These are phyloP conservation scores for Drosophila pectinifera DNA, from an alignment of 1,140 invertebrate genomes.

Conservation along the genomic window DNA sequence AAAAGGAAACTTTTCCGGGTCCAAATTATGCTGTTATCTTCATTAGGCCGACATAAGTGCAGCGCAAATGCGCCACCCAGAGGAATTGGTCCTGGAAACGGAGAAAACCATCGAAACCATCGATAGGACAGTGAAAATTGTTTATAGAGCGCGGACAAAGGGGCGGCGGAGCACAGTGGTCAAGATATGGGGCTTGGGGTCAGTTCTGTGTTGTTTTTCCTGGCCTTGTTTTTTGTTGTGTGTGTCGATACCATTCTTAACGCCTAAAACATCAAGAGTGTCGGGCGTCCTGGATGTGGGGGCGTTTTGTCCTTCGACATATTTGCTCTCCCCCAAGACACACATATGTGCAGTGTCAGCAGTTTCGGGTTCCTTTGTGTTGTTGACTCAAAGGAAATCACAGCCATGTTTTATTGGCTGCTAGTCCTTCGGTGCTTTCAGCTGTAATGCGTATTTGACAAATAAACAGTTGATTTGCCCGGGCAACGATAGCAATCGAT, in stretches of 20 bases:
- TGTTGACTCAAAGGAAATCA: conserved; percentile 77
- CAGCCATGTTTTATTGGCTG: conserved; percentile 70
- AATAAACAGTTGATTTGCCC: conserved; percentile 82
- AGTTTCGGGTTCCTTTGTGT: conserved; percentile 35
- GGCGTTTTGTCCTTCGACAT: conserved; percentile 56
- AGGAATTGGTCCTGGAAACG: conserved; percentile 56
- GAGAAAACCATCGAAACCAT: conserved; percentile 24
- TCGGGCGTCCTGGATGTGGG: conserved; percentile 58
- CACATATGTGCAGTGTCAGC: conserved; percentile 80
- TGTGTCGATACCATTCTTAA: conserved; percentile 44
- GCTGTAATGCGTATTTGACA: conserved; percentile 82
- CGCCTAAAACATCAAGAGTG: conserved; percentile 79
- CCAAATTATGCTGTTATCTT: conserved; percentile 84
- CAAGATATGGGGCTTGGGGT: conserved; percentile 64
- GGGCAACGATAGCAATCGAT: conserved; percentile 73
- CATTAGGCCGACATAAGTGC: conserved; percentile 83
- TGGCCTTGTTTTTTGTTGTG: conserved; percentile 31
- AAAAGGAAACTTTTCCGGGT: conserved; percentile 51
- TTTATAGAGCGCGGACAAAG: conserved; percentile 57
- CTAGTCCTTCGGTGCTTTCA: conserved; percentile 57
- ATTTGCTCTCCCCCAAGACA: conserved; percentile 2
- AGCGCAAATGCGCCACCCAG: conserved; percentile 76
- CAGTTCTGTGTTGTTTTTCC: conserved; percentile 42
- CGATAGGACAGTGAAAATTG: conserved; percentile 74
- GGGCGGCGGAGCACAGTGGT: conserved; percentile 20